Conservation (phyloP, 2,113 vertebrate species). For the Melanerpes formicivorus region DNA sequence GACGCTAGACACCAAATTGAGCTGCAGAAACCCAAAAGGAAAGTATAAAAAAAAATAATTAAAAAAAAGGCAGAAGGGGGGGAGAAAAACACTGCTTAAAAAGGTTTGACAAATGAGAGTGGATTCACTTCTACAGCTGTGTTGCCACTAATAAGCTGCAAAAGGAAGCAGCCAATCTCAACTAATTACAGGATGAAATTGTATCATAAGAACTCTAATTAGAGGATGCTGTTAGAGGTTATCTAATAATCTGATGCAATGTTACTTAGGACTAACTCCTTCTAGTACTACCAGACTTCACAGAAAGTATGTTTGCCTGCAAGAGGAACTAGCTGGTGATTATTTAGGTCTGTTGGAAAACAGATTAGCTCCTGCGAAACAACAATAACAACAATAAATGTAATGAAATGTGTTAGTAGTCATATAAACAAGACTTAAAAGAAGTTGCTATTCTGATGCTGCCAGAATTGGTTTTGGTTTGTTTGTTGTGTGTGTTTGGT, state of each 20-base stretch:
- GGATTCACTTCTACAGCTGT: slow-evolving; percentile 90
- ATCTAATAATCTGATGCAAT: slow-evolving; percentile 94
- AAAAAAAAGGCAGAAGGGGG: not conserved
- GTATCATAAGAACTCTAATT: slow-evolving; percentile 99
- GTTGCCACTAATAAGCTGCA: slow-evolving; percentile 95
- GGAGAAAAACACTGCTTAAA: slow-evolving; percentile 78
- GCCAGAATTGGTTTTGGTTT: slow-evolving; percentile 57
- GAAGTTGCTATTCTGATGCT: slow-evolving; percentile 78
- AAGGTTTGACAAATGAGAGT: slow-evolving; percentile 88
- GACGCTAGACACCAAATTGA: slow-evolving; percentile 99
- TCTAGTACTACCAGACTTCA: slow-evolving; percentile 76
- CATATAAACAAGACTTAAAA: slow-evolving; percentile 70
- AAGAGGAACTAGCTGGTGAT: slow-evolving; percentile 69
- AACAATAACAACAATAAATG: slow-evolving; percentile 36
- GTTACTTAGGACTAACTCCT: slow-evolving; percentile 88
- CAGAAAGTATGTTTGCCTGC: slow-evolving; percentile 68
- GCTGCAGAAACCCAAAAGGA: slow-evolving; percentile 81
- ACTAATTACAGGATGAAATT: slow-evolving; percentile 99
- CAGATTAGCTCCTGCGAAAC: slow-evolving; percentile 55
- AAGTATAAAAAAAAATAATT: slow-evolving; percentile 70
- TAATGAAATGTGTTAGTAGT: slow-evolving; percentile 27
- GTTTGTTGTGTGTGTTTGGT: slow-evolving; percentile 21
- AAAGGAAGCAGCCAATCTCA: slow-evolving; percentile 95
- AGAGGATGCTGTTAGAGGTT: slow-evolving; percentile 96
- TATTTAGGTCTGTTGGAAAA: slow-evolving; percentile 77